phyloP scores from a whole-genome alignment of 2,113 vertebrate genomes.

The Passer montanus region DNA sequence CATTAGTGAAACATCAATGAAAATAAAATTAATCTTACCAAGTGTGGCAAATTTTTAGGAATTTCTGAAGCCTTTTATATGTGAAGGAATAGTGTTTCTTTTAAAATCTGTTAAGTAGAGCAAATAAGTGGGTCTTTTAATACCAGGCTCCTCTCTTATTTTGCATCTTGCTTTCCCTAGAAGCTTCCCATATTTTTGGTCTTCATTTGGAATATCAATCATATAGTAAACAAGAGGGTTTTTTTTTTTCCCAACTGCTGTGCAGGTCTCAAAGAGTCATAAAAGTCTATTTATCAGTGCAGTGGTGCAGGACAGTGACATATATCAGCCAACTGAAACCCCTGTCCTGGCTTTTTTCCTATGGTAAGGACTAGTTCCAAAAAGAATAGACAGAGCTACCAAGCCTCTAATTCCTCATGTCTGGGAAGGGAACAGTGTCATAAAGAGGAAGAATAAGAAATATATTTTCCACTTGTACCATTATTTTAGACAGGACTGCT shows the following conservation, averaged over 20 bases:
- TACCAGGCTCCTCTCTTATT: not conserved
- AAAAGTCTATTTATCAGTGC: not conserved
- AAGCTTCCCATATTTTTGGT: not conserved
- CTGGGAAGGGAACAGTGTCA: not conserved
- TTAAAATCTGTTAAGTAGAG: not conserved
- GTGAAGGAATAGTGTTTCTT: not conserved
- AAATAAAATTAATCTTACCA: not conserved
- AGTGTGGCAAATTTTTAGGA: not conserved
- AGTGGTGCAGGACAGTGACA: not conserved
- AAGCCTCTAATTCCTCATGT: not conserved
- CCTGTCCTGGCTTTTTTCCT: not conserved
- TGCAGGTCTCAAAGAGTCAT: not conserved
- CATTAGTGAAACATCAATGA: not conserved
- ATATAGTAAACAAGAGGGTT: not conserved
- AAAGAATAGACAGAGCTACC: not conserved
- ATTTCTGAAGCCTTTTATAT: not conserved
- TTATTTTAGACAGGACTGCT: not conserved
- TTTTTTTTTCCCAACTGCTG: not conserved
- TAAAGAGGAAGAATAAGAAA: not conserved
- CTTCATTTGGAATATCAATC: not conserved
- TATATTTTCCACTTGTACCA: not conserved
- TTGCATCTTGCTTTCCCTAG: not conserved
- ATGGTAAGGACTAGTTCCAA: not conserved
- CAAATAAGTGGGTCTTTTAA: not conserved
- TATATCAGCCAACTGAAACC: not conserved